phyloP scores from a whole-genome alignment of 2,797 vertebrate genomes.

The Labroides dimidiatus region DNA sequence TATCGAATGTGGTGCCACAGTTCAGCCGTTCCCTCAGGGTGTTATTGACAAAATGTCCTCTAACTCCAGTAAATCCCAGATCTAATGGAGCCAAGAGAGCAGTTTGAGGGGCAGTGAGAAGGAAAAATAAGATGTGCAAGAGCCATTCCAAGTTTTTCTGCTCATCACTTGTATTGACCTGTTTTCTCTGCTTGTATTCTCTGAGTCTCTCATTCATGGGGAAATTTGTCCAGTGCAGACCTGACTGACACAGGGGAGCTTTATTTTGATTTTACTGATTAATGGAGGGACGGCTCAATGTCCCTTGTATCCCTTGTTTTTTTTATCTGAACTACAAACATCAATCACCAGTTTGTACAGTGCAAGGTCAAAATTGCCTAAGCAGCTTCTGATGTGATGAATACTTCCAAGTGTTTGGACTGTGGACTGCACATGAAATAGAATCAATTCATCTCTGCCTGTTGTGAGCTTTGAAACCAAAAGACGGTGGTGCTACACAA shows the following conservation, averaged over 20 bases:
- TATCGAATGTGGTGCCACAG: constrained; percentile 28
- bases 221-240: constrained; percentile 45
- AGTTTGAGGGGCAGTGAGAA: constrained; percentile 12
- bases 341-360: too few species aligned
- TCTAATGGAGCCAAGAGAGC: constrained; percentile 45
- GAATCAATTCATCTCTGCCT: too few species aligned
- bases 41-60: constrained; percentile 57
- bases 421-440: too few species aligned
- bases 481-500: too few species aligned
- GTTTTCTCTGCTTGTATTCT: constrained; percentile 37
- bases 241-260: constrained; percentile 13
- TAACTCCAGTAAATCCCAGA: constrained; percentile 47
- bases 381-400: too few species aligned
- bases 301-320: constrained; percentile 8
- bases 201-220: constrained; percentile 40
- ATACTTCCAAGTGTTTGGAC: too few species aligned
- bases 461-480: too few species aligned
- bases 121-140: not conserved
- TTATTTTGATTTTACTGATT: constrained; percentile 36
- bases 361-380: too few species aligned
- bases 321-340: too few species aligned
- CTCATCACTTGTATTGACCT: constrained; percentile 61
- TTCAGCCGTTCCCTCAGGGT: constrained; percentile 25
- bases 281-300: constrained; percentile 37
- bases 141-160: constrained; percentile 32